phyloP scores from a whole-genome alignment of 2,888 invertebrate species.

The Cancer borealis region DNA sequence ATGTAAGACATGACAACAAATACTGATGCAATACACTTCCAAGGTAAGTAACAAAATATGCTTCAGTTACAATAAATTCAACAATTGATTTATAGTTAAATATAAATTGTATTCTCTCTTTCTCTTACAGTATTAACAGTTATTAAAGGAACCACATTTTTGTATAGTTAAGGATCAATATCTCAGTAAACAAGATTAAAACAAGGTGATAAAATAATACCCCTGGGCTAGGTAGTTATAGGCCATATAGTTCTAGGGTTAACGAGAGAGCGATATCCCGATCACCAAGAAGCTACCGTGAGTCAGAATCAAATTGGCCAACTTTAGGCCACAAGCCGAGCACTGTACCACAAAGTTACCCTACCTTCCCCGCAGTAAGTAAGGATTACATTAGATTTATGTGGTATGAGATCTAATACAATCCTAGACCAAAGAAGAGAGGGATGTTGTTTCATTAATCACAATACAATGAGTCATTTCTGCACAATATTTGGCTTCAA shows the following conservation, averaged over 20 bases:
- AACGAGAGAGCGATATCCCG: no score
- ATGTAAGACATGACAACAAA: not conserved
- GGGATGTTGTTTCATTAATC: not conserved
- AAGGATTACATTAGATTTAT: not conserved
- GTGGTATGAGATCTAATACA: not conserved
- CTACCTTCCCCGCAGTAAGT: not conserved
- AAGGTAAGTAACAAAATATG: constrained; percentile 1
- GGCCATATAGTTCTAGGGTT: no score
- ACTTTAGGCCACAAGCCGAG: no score
- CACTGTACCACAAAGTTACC: no score
- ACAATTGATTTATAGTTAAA: not conserved
- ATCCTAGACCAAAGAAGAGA: not conserved
- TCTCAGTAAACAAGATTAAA: not conserved
- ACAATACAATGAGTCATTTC: not conserved
- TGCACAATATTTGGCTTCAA: not conserved
- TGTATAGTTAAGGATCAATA: not conserved
- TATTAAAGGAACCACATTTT: not conserved
- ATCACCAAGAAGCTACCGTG: no score
- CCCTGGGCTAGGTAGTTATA: no score
- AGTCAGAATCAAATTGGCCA: no score
- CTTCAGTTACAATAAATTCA: not conserved
- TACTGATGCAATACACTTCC: not conserved
- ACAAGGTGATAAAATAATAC: no score
- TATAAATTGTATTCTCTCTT: constrained; percentile 3
- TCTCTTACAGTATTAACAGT: not conserved